A percentile compares a stretch with the other conserved stretches of the same genome.
Conservation (phyloP, 2,113 vertebrate species). For the Melanotaenia duboulayi region DNA sequence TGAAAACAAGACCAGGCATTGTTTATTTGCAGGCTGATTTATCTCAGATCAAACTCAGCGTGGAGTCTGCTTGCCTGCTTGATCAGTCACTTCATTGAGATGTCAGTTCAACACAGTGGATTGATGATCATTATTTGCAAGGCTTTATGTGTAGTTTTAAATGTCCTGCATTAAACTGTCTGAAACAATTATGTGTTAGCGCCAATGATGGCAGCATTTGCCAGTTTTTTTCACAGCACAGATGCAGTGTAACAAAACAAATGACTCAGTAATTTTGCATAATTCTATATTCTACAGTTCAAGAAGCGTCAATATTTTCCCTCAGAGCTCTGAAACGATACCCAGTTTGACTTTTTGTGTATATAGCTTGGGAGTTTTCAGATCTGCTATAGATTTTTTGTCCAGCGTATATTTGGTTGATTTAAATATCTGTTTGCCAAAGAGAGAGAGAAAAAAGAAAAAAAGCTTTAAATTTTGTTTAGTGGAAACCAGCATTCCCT, state of each 20-base stretch:
- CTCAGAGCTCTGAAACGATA: too few relatives aligned
- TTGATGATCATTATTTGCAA: not conserved
- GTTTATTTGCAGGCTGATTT: slow-evolving; percentile 12
- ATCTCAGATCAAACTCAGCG: not conserved
- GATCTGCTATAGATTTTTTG: too few relatives aligned
- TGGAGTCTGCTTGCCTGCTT: not conserved
- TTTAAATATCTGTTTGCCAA: too few relatives aligned
- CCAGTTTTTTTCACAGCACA: not conserved
- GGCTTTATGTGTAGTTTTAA: not conserved
- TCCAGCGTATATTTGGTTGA: too few relatives aligned
- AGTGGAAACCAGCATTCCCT: too few relatives aligned
- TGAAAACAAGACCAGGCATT: slow-evolving; percentile 14
- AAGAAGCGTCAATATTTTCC: too few relatives aligned
- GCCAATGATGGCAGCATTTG: not conserved
- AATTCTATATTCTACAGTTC: not conserved
- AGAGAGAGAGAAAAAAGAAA: too few relatives aligned
- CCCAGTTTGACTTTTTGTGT: too few relatives aligned
- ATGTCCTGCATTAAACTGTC: not conserved
- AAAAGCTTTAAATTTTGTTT: too few relatives aligned
- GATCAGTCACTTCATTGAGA: not conserved
- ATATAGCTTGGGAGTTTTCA: too few relatives aligned
- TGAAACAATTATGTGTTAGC: not conserved
- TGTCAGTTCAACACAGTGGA: not conserved
- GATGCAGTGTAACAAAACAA: not conserved
- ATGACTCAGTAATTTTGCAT: not conserved